Percentiles rank a stretch among this genome's conserved stretches.
Evolutionary conservation across 1,140 invertebrate species (phyloP).

Genomic region (Cherax quadricarinatus): DNA sequence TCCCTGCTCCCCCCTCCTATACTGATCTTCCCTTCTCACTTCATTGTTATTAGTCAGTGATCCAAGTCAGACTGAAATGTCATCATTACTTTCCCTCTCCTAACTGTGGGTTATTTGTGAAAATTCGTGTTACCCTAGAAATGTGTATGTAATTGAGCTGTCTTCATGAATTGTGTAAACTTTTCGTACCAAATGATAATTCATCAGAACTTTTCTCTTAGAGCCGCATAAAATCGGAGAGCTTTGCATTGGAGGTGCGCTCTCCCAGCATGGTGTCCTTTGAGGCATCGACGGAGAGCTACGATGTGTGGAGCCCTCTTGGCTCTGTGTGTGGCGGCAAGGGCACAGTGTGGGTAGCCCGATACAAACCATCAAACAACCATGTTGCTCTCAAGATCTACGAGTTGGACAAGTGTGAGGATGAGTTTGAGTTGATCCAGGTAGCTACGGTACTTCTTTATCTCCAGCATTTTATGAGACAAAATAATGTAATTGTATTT

Average conservation of each 20-base stretch:
- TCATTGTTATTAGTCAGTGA: no score
- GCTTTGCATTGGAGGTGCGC: conserved; percentile 55
- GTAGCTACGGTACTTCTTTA: conserved; percentile 75
- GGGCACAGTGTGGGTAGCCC: conserved; percentile 83
- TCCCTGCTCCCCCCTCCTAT: no score
- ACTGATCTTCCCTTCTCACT: no score
- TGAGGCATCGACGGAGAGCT: conserved; percentile 70
- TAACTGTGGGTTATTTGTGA: no score
- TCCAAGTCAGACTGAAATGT: no score
- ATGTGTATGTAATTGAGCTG: no score
- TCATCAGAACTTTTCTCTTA: neutral
- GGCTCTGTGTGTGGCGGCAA: conserved; percentile 84
- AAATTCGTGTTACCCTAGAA: no score
- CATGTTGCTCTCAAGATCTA: conserved; percentile 86
- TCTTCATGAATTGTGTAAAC: neutral
- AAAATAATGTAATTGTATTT: no score
- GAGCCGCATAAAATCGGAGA: conserved; percentile 57
- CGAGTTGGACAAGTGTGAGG: conserved; percentile 83
- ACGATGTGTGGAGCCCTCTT: conserved; percentile 79
- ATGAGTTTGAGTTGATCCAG: conserved; percentile 83
- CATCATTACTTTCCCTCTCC: no score
- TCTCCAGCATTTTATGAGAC: no score
- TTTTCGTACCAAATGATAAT: neutral
- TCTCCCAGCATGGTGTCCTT: conserved; percentile 62
- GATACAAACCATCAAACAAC: conserved; percentile 82